A percentile compares a stretch with the other conserved stretches of the same genome.
phyloP scores from a whole-genome alignment of 2,888 invertebrate species.

The Eristalinus sepulchralis region DNA sequence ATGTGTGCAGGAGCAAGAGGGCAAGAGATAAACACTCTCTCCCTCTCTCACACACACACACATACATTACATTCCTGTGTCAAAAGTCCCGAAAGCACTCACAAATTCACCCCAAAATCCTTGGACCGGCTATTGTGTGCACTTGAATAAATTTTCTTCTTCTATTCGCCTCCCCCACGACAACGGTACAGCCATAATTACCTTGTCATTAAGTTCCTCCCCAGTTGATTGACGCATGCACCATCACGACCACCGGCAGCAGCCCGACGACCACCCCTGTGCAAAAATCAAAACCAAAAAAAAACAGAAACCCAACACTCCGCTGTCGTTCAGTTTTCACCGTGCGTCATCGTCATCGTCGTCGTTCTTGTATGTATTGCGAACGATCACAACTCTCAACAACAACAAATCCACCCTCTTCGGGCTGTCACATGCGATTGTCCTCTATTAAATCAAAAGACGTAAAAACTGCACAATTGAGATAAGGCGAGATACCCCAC shows the following conservation, averaged over 20 bases:
- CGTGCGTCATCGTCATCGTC: background rate
- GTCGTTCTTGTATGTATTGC: background rate
- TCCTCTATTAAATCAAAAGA: conserved; percentile 71
- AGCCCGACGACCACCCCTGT: background rate
- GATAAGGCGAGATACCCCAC: conserved; percentile 80
- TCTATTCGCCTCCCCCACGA: conserved; percentile 18
- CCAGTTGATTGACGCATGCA: conserved; percentile 68
- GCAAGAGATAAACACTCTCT: no score
- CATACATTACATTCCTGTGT: background rate
- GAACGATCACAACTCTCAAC: conserved; percentile 38
- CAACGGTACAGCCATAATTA: conserved; percentile 52
- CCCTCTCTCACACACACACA: no score
- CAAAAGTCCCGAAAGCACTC: conserved; percentile 34
- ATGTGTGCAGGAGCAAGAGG: background rate
- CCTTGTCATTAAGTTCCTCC: conserved; percentile 69
- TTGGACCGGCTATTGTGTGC: conserved; percentile 58
- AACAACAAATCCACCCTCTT: conserved; percentile 63
- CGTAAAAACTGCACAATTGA: conserved; percentile 79
- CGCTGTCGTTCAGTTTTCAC: conserved; percentile 14
- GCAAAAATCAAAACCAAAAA: conserved; percentile 26
- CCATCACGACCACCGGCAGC: conserved; percentile 44
- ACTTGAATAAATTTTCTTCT: conserved; percentile 47
- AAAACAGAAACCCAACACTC: conserved; percentile 10
- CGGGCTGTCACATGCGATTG: conserved; percentile 67
- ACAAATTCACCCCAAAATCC: conserved; percentile 21